Base-by-base conservation (phyloP, 1,140 invertebrate species). In the Drosophila sp. region DNA sequence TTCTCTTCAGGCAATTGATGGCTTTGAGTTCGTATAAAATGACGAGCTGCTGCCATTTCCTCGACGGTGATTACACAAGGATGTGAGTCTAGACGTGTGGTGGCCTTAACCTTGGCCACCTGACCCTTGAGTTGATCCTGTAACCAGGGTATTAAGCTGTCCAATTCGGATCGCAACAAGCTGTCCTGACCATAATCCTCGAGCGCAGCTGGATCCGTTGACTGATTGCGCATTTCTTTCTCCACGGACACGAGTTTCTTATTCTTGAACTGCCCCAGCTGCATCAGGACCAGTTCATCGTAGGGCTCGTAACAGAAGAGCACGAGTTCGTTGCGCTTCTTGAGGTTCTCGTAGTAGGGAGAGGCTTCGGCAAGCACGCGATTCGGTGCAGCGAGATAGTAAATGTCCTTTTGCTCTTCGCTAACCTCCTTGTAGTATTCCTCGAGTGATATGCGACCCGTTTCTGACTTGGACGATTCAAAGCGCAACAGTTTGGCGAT, bases 301-400 rank as follows among this genome's bases (percentile, higher is more conserved):
- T 99, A 98, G 0, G 96, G 95, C 83, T 99, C 98, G 84, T 98
- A 99, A 89, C 97, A 97, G 92, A 99, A 99, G 2, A 99, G 91
- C 1, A 99, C 98, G 93, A 99, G 97, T 3, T 97, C 94, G 67
- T 98, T 95, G 72, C 95, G 94, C 82, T 96, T 95, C 82, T 97
- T 97, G 1, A 99, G 93, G 14, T 96, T 97, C 93, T 99, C 98
- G 86, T 96, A 98, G 90, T 99, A 99, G 0, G 98, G 98, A 0
- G 98, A 99, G 2, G 95, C 94, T 92, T 98, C 97, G 0, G 98
- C 98, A 48, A 99, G 93, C 58, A 95, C 93, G 32, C 98, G 97
- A 91, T 97, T 98, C 11, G 98, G 98, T 11, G 98, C 97, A 59
- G 97, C 96, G 72, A 99, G 93, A 91, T 99, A 99, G 92, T 97